phyloP scores from a whole-genome alignment of 2,113 vertebrate species.

The Tachysurus fulvidraco region DNA sequence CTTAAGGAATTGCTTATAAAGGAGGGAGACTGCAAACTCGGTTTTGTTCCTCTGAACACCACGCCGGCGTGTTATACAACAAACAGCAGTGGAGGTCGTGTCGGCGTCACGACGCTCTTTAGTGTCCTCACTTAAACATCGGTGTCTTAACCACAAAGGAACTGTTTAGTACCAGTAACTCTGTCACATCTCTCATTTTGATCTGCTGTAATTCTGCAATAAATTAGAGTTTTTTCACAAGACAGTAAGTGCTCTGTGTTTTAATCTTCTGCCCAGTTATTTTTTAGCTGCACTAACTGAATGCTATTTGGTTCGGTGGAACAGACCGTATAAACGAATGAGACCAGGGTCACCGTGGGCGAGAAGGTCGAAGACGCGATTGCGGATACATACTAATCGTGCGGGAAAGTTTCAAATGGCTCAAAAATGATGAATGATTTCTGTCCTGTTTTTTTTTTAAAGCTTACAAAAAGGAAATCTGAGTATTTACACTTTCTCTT shows the following conservation, averaged over 20 bases:
- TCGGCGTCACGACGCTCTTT: not conserved
- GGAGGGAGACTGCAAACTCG: slow-evolving; percentile 2
- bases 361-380: slow-evolving; percentile 16
- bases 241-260: slow-evolving; percentile 39
- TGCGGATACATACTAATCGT: slow-evolving; percentile 13
- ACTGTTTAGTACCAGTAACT: slow-evolving; percentile 36
- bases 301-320: slow-evolving; percentile 8
- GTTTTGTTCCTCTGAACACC: not conserved
- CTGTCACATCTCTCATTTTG: not conserved
- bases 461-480: slow-evolving; percentile 30
- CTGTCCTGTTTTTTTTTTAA: slow-evolving; percentile 11
- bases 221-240: slow-evolving; percentile 22
- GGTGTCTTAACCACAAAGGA: slow-evolving; percentile 2
- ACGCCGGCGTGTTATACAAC: not conserved
- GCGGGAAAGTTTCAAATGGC: not conserved
- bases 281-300: slow-evolving; percentile 32
- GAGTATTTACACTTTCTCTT: slow-evolving; percentile 42
- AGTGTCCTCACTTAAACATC: not conserved
- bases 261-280: slow-evolving; percentile 12
- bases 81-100: slow-evolving; percentile 1
- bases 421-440: not conserved
- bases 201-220: not conserved
- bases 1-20: not conserved
- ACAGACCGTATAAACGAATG: not conserved
- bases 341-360: not conserved